phyloP scores from a whole-genome alignment of 2,888 invertebrate genomes.

The Leuctra nigra region DNA sequence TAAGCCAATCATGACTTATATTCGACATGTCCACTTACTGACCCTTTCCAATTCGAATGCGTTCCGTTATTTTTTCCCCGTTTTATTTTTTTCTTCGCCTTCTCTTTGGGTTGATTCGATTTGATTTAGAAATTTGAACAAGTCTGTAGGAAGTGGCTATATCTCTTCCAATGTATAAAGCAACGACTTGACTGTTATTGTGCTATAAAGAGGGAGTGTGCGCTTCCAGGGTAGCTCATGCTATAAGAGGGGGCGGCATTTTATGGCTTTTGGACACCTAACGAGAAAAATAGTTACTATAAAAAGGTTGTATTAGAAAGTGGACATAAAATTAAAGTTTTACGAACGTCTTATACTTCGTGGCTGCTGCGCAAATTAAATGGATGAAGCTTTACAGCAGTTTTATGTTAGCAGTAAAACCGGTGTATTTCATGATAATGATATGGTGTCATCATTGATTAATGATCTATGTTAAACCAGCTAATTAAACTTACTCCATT shows the following conservation, averaged over 20 bases:
- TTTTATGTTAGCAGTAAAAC: too few relatives aligned
- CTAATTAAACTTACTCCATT: too few relatives aligned
- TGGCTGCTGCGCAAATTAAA: too few relatives aligned
- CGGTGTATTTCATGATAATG: too few relatives aligned
- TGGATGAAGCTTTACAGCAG: too few relatives aligned
- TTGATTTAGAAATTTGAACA: constrained; percentile 25
- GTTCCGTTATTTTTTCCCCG: not conserved
- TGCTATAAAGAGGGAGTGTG: constrained; percentile 19
- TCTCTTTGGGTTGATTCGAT: constrained; percentile 20
- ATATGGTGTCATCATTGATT: too few relatives aligned
- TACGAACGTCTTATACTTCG: constrained; percentile 5
- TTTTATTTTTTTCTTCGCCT: not conserved
- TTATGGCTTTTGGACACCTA: constrained; percentile 12
- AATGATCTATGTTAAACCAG: too few relatives aligned
- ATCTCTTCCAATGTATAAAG: constrained; percentile 20
- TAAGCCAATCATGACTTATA: not conserved
- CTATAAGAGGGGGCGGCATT: constrained; percentile 9
- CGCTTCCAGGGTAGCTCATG: too few relatives aligned
- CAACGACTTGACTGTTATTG: constrained; percentile 22
- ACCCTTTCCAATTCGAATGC: not conserved
- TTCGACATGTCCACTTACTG: constrained; percentile 4
- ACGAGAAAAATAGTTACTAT: constrained; percentile 6
- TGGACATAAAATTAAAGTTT: not conserved
- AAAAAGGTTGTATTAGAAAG: not conserved
- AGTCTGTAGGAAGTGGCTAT: constrained; percentile 19